Evolutionary conservation across 1,140 invertebrate species (phyloP), one percentile per base, ranked within the genome.

Genomic region (Lamellibrachia luymesi): DNA sequence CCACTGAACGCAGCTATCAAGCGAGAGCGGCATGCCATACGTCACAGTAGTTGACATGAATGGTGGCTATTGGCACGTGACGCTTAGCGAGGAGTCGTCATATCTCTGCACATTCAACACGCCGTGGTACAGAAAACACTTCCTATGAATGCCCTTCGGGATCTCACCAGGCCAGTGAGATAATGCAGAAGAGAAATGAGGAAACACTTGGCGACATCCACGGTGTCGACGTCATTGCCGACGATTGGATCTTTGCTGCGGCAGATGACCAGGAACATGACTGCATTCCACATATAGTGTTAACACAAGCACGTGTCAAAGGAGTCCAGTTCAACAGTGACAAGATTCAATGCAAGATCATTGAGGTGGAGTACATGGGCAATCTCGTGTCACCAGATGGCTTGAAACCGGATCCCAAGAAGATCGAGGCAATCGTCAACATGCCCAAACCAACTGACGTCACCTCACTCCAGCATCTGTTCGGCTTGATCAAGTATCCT

Each of bases 331-430:
- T 91, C 51, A 92, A 92, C 92, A 50, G 49, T 51, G 49, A 92
- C 22, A 92, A 92, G 51, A 56, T 56, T 56, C 92, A 92, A 50
- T 50, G 13, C 92, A 92, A 92, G 51, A 49, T 56, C 25, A 22
- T 1, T 22, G 51, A 56, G 25, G 92, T 93, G 10, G 50, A 91
- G 38, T 93, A n/a, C 92, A n/a, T 93, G 52, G 64, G 92, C 56
- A 25, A 90, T 50, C 17, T 91, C 10, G 27, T 91, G 10, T 13
- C 52, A 0, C 49, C 80, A 25, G 92, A 38, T 25, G 92, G 38
- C 38, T 93, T 97, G 7, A 94, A 94, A 91, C 94, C 95, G 80
- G 96, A 96, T 93, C 95, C 95, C 7, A 94, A 94, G 8, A 97
- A 96, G 93, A 93, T 96, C 0, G 93, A 94, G n/a, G 95, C 95